phyloP scores from a whole-genome alignment of 1,140 invertebrate species.

The Patella vulgata region DNA sequence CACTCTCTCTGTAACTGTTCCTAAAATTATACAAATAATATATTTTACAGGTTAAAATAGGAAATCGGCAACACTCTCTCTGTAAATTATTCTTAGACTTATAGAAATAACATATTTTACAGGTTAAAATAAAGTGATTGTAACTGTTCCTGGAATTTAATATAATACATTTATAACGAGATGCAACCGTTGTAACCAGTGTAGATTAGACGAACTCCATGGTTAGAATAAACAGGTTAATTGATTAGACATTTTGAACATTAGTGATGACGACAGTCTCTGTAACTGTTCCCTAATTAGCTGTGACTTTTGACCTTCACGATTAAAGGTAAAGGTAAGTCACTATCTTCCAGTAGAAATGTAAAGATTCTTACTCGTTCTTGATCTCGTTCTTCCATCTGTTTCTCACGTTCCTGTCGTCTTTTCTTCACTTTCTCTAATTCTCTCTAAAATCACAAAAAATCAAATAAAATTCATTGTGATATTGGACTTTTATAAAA shows the following conservation, averaged over 20 bases:
- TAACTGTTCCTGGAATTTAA: not conserved
- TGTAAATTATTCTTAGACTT: conserved; percentile 11
- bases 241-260: conserved; percentile 4
- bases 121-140: not conserved
- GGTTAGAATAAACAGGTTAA: too few relatives aligned
- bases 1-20: not conserved
- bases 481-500: not conserved
- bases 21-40: conserved; percentile 16
- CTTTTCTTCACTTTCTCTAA: conserved; percentile 86
- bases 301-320: too few relatives aligned
- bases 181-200: not conserved
- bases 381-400: conserved; percentile 88
- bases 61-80: not conserved
- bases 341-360: too few relatives aligned
- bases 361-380: conserved; percentile 75
- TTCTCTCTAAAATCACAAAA: conserved; percentile 63
- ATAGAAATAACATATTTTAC: conserved; percentile 1
- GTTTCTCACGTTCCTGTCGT: conserved; percentile 86
- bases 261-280: not conserved
- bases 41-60: not conserved
- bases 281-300: too few relatives aligned
- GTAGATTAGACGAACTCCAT: too few relatives aligned
- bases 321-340: too few relatives aligned
- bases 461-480: conserved; percentile 1
- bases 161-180: not conserved